phyloP scores from a whole-genome alignment of 2,888 invertebrate species.

The Oeneis ivallda region DNA sequence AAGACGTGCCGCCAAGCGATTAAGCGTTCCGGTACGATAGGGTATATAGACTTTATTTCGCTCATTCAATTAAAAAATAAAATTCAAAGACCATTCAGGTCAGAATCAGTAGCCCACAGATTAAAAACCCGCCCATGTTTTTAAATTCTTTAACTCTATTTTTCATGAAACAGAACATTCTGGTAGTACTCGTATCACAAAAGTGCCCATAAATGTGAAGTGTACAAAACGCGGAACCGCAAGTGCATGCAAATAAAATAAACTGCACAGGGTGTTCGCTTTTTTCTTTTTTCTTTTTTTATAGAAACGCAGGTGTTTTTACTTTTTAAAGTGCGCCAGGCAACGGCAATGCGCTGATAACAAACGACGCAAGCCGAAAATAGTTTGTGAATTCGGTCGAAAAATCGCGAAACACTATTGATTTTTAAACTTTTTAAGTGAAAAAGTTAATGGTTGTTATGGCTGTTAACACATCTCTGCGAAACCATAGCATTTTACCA shows the following conservation, averaged over 20 bases:
- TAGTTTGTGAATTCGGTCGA: constrained; percentile 26
- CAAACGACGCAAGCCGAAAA: constrained; percentile 29
- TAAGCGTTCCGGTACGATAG: no score
- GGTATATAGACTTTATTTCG: no score
- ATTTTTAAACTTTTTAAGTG: constrained; percentile 21
- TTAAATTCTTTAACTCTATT: neutral
- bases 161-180: neutral
- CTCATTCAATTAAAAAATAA: no score
- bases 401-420: constrained; percentile 28
- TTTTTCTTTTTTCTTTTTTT: constrained; percentile 16
- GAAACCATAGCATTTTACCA: no score
- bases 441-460: neutral
- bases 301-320: constrained; percentile 34
- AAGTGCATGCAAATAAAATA: constrained; percentile 27
- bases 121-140: neutral
- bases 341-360: constrained; percentile 27
- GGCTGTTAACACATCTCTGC: no score
- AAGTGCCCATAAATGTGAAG: constrained; percentile 22
- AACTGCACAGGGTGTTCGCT: constrained; percentile 16
- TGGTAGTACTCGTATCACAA: constrained; percentile 1
- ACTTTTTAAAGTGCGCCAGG: constrained; percentile 33
- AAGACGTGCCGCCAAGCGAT: no score
- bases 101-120: neutral
- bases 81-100: neutral
- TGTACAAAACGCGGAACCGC: constrained; percentile 27